Evolutionary conservation across 2,888 invertebrate genomes (phyloP).

Genomic region (Plutella xylostella): DNA sequence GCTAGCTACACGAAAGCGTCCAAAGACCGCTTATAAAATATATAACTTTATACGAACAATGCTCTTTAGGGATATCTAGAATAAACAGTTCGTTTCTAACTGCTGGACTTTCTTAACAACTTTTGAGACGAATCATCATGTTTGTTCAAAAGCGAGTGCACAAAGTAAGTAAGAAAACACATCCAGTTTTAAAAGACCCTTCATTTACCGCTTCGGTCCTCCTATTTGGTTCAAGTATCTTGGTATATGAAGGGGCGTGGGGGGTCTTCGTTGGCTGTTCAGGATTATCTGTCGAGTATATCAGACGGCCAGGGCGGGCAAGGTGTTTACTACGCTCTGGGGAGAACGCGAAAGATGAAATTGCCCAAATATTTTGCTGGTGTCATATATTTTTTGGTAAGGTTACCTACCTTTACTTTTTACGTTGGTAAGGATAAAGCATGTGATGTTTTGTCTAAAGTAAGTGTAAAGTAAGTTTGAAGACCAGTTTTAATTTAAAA

Average conservation of each 20-base stretch:
- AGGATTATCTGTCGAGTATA: slow-evolving; percentile 48
- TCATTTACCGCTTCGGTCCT: slow-evolving; percentile 23
- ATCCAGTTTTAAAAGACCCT: slow-evolving; percentile 32
- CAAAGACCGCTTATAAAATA: slow-evolving; percentile 4
- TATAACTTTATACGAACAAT: slow-evolving; percentile 1
- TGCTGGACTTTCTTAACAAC: slow-evolving; percentile 34
- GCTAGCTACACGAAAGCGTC: neutral
- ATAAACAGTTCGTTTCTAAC: slow-evolving; percentile 4
- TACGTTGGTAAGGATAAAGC: no score
- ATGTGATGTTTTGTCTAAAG: no score
- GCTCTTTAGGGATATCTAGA: slow-evolving; percentile 3
- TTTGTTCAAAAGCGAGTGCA: slow-evolving; percentile 43
- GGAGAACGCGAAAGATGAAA: slow-evolving; percentile 61
- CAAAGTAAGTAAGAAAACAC: slow-evolving; percentile 38
- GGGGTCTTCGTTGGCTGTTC: slow-evolving; percentile 34
- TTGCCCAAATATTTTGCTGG: slow-evolving; percentile 64
- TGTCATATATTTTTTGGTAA: slow-evolving; percentile 51
- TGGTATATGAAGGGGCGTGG: slow-evolving; percentile 18
- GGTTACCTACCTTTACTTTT: no score
- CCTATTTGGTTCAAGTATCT: slow-evolving; percentile 17
- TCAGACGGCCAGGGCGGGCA: slow-evolving; percentile 37
- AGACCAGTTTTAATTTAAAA: no score
- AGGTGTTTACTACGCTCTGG: slow-evolving; percentile 60
- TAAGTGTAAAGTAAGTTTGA: no score
- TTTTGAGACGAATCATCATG: slow-evolving; percentile 52